Base-by-base conservation (phyloP, 2,888 invertebrate genomes). In the Thysanoteuthis rhombus region DNA sequence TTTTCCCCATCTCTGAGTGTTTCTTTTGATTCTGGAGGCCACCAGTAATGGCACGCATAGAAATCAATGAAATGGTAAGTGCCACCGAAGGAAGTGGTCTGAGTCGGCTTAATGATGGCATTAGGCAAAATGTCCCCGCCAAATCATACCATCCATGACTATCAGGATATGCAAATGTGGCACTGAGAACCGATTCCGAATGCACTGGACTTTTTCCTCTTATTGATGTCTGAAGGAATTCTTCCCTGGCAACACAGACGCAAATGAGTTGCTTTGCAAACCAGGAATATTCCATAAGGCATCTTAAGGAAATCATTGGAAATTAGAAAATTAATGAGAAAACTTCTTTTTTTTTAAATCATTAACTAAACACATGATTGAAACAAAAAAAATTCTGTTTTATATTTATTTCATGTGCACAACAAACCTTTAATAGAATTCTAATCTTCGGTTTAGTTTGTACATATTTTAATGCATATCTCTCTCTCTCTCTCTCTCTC, bases 21-120 rank as follows among this genome's bases (percentile, higher is more conserved):
- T 36, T n/a, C 75, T 75, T n/a, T n/a, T 75, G 75, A n/a, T 75
- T 75, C 12, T 75, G 10, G 19, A n/a, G 12, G 75, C n/a, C n/a
- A 75, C 75, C n/a, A n/a, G 75, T 75, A 75, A 75, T 75, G 75
- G n/a, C 75, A 36, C 4, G n/a, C 1, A 75, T 0, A n/a, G 75
- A 75, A 75, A 75, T n/a, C n/a, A 75, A 75, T 75, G n/a, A 75
- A 75, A 75, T 75, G 75, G n/a, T 75, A 75, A 75, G 19, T 75
- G 75, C 75, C n/a, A 75, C 3, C 19, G n/a, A 75, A 75, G 36
- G 75, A 75, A 75, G n/a, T 75, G 75, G n/a, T 75, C 75, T n/a
- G 75, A 75, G 75, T n/a, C 75, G 75, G 75, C 75, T n/a, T n/a
- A 75, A 75, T 75, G 75, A 75, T n/a, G 75, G 75, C 75, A 75